Evolutionary conservation across 2,113 vertebrate genomes (phyloP).

Genomic region (Cairina moschata): DNA sequence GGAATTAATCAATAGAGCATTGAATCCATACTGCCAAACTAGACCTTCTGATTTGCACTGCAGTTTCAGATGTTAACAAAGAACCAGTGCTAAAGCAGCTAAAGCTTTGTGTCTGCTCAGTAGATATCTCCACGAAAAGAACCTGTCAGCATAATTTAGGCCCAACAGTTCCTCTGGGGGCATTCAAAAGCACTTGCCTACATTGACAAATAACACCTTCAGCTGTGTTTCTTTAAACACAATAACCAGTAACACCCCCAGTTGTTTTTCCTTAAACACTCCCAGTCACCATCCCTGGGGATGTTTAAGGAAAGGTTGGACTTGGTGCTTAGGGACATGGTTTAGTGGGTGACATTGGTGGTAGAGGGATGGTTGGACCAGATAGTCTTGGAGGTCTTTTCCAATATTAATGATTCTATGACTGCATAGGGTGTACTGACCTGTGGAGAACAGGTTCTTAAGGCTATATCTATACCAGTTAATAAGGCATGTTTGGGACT

Average conservation of each 20-base stretch:
- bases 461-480: not conserved
- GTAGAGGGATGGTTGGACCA: too few species aligned
- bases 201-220: not conserved
- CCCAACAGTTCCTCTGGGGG: not conserved
- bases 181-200: not conserved
- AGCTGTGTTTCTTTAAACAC: too few species aligned
- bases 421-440: not conserved
- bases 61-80: not conserved
- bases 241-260: too few species aligned
- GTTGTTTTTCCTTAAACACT: too few species aligned
- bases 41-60: not conserved
- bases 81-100: not conserved
- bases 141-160: not conserved
- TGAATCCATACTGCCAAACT: rapidly evolving
- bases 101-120: not conserved
- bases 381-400: too few species aligned
- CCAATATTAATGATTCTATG: not conserved
- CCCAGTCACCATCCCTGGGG: too few species aligned
- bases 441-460: not conserved
- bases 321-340: too few species aligned
- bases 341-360: too few species aligned
- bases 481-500: not conserved
- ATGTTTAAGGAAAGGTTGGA: too few species aligned
- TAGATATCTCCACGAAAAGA: not conserved
- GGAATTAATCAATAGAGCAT: not conserved